phyloP scores from a whole-genome alignment of 2,888 invertebrate species.

The Linyphia triangularis region DNA sequence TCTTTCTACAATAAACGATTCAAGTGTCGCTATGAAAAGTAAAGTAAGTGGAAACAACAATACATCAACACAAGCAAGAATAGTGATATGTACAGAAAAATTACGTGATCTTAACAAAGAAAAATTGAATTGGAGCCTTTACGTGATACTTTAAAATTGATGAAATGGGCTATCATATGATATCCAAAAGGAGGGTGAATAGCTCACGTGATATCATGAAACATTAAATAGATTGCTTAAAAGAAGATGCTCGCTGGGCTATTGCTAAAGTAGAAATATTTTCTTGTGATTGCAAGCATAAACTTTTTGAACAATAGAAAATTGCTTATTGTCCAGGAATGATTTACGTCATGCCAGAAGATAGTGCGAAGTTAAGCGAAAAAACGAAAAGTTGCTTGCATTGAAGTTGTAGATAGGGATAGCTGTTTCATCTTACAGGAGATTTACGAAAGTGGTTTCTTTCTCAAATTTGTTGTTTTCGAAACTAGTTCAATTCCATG shows the following conservation, averaged over 20 bases:
- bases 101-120: not conserved
- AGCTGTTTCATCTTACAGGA: no score
- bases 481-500: no score
- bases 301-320: no score
- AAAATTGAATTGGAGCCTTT: not conserved
- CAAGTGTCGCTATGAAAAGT: not conserved
- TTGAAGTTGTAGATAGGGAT: no score
- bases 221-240: constrained; percentile 1
- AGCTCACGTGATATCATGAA: not conserved
- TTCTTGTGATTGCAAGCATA: no score
- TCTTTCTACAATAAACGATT: not conserved
- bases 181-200: not conserved
- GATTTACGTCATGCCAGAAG: no score
- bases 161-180: not conserved
- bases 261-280: no score
- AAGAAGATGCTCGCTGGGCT: not conserved
- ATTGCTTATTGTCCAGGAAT: no score
- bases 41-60: not conserved
- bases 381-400: no score
- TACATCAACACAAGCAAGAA: not conserved
- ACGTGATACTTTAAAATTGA: constrained; percentile 6
- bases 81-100: not conserved
- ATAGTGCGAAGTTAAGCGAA: no score
- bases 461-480: no score
- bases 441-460: no score